Base-by-base conservation (phyloP, 2,888 invertebrate species). In the Anoplius nigerrimus region DNA sequence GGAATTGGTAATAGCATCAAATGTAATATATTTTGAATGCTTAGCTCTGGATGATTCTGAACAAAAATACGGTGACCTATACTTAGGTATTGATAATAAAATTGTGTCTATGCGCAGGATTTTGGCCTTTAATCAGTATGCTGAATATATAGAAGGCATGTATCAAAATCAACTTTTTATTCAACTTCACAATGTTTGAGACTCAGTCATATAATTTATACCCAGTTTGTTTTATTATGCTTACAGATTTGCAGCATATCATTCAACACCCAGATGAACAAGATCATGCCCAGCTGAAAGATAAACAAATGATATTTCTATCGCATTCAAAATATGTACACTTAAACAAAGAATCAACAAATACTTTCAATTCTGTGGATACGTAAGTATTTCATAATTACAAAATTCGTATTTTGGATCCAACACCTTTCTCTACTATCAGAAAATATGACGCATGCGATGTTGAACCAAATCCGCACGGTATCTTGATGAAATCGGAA, bases 61-160 rank as follows among this genome's bases (percentile, higher is more conserved):
- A 6, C 80, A 68, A 66, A 71, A 64, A 2, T 87, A 75, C 69
- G 88, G 88, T 21, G 88, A 88, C 63, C 51, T 88, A 0, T 87
- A 84, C 71, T 67, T 87, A 2, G 62, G 78, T 15, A 74, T 88
- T 6, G 81, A 86, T 22, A 62, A 82, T 5, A 66, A 72, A 57
- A 66, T 84, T 53, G 59, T 84, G 21, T 57, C 75, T 22, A 70
- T 88, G 11, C 77, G 84, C 27, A 74, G 84, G 53, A 62, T 75
- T 20, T 74, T 88, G 43, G 72, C 82, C 11, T 21, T 64, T 20
- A 79, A 82, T 66, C 59, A 71, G 21, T 73, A 79, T 70, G 88
- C 86, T 20, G 61, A 82, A 66, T 73, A 76, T 62, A 58, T 86
- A 8, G 27, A 78, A 55, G 75, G 85, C 84, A 61, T 73, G 53